Percentiles rank a stretch among this genome's conserved stretches.
Conservation (phyloP, 2,113 vertebrate genomes). For the Eolophus roseicapilla region DNA sequence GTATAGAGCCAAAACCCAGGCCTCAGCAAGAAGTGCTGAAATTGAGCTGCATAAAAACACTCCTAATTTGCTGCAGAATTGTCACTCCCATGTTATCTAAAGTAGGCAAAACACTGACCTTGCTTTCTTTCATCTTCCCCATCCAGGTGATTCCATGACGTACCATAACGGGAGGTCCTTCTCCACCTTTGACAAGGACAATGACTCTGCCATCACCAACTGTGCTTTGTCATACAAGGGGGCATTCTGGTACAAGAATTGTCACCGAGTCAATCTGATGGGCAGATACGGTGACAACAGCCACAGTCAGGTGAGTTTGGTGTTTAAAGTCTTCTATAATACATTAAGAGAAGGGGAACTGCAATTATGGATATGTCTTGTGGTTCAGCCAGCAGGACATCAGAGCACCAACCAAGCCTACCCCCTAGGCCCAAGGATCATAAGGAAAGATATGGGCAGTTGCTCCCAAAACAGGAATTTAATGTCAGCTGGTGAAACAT, state of each 20-base stretch:
- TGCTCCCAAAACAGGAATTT: not conserved
- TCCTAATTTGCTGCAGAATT: not conserved
- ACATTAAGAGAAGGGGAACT: not conserved
- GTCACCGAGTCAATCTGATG: constrained; percentile 97
- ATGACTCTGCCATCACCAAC: constrained; percentile 96
- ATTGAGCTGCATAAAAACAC: not conserved
- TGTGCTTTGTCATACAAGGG: constrained; percentile 97
- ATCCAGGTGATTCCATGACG: constrained; percentile 92
- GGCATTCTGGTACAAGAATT: constrained; percentile 99
- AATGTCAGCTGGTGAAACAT: not conserved
- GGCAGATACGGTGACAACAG: constrained; percentile 92
- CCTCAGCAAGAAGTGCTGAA: not conserved
- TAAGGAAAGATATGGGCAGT: accelerated
- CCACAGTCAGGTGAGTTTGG: constrained; percentile 91
- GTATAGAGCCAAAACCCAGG: not conserved
- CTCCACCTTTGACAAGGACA: constrained; percentile 94
- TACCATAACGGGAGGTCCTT: constrained; percentile 94
- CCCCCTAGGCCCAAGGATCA: not conserved
- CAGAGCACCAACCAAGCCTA: not conserved
- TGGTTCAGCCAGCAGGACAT: not conserved
- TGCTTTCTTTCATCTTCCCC: not conserved
- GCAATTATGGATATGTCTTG: not conserved
- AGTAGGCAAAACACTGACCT: not conserved
- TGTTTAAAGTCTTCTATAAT: not conserved
- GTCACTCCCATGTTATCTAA: not conserved